Percentiles rank a stretch among this genome's conserved stretches.
Conservation (phyloP, 2,113 vertebrate species). For the Capreolus pygargus region DNA sequence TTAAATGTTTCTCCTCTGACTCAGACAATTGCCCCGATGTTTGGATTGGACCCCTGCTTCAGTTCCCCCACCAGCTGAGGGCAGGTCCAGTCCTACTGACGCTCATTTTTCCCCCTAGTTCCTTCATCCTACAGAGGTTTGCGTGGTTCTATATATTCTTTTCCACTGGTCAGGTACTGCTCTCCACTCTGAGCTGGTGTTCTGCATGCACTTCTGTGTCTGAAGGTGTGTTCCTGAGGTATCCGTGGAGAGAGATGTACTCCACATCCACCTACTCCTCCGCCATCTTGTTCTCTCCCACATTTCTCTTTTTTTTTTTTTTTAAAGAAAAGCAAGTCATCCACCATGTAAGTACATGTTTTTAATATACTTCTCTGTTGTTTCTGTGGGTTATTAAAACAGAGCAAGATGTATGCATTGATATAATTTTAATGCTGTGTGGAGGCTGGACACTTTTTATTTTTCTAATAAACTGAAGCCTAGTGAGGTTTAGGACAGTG, state of each 20-base stretch:
- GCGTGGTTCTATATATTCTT: background rate
- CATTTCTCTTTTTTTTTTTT: background rate
- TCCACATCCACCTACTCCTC: background rate
- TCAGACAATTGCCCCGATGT: background rate
- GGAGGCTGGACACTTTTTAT: background rate
- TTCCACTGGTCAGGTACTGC: background rate
- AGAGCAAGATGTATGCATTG: background rate
- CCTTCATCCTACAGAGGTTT: background rate
- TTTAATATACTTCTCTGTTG: background rate
- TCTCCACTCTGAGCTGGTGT: background rate
- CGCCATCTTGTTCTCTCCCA: background rate
- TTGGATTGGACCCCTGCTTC: background rate
- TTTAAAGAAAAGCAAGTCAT: background rate
- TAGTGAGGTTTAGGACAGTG: background rate
- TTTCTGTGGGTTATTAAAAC: background rate
- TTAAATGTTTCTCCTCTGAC: background rate
- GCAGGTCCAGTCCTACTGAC: background rate
- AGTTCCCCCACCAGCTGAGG: background rate
- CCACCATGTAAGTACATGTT: background rate
- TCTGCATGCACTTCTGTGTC: background rate
- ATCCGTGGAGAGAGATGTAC: background rate
- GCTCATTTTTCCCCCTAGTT: background rate
- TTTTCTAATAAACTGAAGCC: conserved; percentile 5
- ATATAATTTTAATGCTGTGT: background rate
- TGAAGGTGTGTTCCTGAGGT: background rate